Evolutionary conservation across 2,888 invertebrate genomes (phyloP).

Genomic region (Octodonta nipae): DNA sequence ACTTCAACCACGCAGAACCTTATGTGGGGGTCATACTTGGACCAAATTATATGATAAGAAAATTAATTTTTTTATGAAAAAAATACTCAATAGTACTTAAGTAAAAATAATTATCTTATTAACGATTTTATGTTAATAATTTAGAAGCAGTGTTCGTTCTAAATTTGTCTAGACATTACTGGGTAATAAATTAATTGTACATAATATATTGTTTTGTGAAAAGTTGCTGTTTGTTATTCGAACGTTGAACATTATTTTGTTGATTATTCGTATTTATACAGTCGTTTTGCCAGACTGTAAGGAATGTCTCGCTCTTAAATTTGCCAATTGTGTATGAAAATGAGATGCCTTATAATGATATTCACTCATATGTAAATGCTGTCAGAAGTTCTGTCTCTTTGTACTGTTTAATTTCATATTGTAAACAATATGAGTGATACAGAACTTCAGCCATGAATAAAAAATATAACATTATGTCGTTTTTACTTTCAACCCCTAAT

Average conservation of each 20-base stretch:
- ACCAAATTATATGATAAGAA: conserved; percentile 16
- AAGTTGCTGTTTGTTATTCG: conserved; percentile 30
- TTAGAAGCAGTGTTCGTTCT: conserved; percentile 10
- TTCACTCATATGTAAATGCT: too few species aligned
- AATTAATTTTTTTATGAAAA: conserved; percentile 13
- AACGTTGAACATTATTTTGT: conserved; percentile 34
- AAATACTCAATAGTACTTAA: conserved; percentile 9
- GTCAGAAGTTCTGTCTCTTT: too few species aligned
- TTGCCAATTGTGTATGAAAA: conserved; percentile 19
- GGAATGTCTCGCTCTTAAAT: conserved; percentile 30
- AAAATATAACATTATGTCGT: too few species aligned
- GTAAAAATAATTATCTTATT: conserved; percentile 10
- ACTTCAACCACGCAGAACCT: not conserved
- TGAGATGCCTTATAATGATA: conserved; percentile 32
- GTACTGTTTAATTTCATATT: too few species aligned
- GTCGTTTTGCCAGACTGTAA: conserved; percentile 22
- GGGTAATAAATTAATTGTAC: conserved; percentile 25
- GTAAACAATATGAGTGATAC: too few species aligned
- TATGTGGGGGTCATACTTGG: conserved; percentile 9
- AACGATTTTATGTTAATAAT: conserved; percentile 7
- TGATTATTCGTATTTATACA: conserved; percentile 30
- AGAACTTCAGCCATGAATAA: too few species aligned
- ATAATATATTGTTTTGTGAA: conserved; percentile 31
- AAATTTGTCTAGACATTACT: conserved; percentile 9
- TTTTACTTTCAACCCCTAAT: too few species aligned